These are phyloP conservation scores for Columbina picui DNA, from an alignment of 2,113 vertebrate species.

Conservation along the genomic window DNA sequence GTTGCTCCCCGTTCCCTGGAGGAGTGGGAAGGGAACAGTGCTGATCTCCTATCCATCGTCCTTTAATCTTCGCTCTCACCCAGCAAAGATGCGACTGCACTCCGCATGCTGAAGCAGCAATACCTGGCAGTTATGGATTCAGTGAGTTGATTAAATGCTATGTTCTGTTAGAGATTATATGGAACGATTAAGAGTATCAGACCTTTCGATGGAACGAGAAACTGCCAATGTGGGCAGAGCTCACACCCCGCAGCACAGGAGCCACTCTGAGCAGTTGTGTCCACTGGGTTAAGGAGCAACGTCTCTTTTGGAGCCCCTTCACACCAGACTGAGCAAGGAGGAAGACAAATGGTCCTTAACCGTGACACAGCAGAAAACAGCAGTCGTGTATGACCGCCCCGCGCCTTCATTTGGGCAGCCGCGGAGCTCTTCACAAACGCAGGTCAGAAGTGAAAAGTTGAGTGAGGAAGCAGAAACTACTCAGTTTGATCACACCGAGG, in stretches of 20 bases:
- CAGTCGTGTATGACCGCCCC: accelerated
- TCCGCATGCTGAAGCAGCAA: neutral
- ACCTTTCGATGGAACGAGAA: slow-evolving; percentile 69
- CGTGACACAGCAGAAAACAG: neutral
- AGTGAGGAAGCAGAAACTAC: neutral
- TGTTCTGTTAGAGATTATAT: slow-evolving; percentile 44
- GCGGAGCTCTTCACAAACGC: too few relatives aligned
- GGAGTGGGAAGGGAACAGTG: neutral
- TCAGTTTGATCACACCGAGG: accelerated
- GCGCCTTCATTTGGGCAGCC: too few relatives aligned
- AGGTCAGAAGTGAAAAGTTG: neutral
- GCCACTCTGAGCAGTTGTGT: neutral
- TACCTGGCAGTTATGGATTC: slow-evolving; percentile 64
- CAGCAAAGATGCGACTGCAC: accelerated
- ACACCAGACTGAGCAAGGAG: neutral
- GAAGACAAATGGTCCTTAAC: neutral
- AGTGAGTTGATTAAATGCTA: slow-evolving; percentile 30
- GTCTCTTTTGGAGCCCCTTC: slow-evolving; percentile 51
- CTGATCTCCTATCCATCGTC: neutral
- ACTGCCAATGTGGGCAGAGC: slow-evolving; percentile 54
- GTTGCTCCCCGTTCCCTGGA: neutral
- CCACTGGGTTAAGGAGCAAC: slow-evolving; percentile 27
- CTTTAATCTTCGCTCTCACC: neutral
- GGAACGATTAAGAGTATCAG: slow-evolving; percentile 52
- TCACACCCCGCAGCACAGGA: slow-evolving; percentile 42